Evolutionary conservation across 2,797 vertebrate genomes (phyloP).

Genomic region (Pseudomugil tenellus): DNA sequence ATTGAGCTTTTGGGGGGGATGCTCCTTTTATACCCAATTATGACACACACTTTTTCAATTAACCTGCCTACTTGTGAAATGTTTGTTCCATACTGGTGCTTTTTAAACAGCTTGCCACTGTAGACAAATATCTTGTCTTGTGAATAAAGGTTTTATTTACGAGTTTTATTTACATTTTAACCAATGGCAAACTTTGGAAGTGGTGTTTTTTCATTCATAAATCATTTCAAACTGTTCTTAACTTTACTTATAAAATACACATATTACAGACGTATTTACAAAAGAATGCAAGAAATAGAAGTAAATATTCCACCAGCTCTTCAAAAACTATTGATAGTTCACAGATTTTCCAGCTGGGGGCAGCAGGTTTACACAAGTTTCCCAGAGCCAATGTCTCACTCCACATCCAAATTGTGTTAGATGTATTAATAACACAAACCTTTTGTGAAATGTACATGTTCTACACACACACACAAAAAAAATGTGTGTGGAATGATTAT

Average conservation of each 20-base stretch:
- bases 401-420: slow-evolving; percentile 39
- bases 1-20: too few relatives aligned
- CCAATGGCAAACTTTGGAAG: too few relatives aligned
- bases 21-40: too few relatives aligned
- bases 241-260: background rate
- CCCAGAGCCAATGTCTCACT: slow-evolving; percentile 11
- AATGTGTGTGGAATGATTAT: slow-evolving; percentile 26
- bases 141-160: too few relatives aligned
- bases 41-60: too few relatives aligned
- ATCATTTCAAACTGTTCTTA: background rate
- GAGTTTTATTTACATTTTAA: too few relatives aligned
- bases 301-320: background rate
- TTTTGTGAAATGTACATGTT: slow-evolving; percentile 43
- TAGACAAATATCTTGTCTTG: too few relatives aligned
- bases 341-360: slow-evolving; percentile 50
- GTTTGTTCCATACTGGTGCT: too few relatives aligned
- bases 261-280: too few relatives aligned
- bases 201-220: background rate
- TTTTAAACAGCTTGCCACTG: too few relatives aligned
- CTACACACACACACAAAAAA: background rate
- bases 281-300: too few relatives aligned
- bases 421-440: slow-evolving; percentile 42
- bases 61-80: too few relatives aligned
- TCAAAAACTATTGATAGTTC: slow-evolving; percentile 15
- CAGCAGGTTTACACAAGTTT: slow-evolving; percentile 46